Base-by-base conservation (phyloP, 1,140 invertebrate genomes). In the Panagrolaimus sp. region DNA sequence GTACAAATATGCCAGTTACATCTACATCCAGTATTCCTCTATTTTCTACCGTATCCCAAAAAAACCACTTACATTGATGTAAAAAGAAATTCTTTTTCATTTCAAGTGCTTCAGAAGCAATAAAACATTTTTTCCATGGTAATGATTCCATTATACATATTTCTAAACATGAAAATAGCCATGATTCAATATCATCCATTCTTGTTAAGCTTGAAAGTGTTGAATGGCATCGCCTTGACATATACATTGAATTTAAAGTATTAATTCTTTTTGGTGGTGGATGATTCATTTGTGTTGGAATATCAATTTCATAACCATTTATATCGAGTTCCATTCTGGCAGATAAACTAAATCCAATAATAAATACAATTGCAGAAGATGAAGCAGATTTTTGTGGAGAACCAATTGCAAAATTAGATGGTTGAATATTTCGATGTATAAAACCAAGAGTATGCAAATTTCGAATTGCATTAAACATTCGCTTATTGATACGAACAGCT, bases 41-140 rank as follows among this genome's bases (percentile, higher is more conserved):
- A 38, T 38, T 38, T 38, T 38, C 31, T 7, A 2, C 31, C 31
- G 7, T 4, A n/a, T n/a, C n/a, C 31, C n/a, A 57, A 57, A n/a
- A 57, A 57, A 27, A 5, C 5, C 1, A 57, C 51, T 57, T 27
- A 57, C 51, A 27, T 57, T 57, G 51, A 57, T 57, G 51, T 4
- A 57, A 27, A 57, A 57, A 57, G 51, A 57, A 57, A 57, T 57
- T 27, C 51, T 57, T 20, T 57, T 57, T 57, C 51, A 57, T 25
- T 13, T 8, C 14, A 14, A 57, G 8, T 9, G 27, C 27, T 23
- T 57, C 51, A 5, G 51, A 57, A 8, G 51, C 20, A 9, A 57
- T 57, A 20, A n/a, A 20, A 16, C 51, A 57, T 27, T 57, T 57
- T 3, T 20, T 57, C 51, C 51, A 57, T 57, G 51, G 51, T 16